phyloP scores from a whole-genome alignment of 2,113 vertebrate species.

The Colossoma macropomum region DNA sequence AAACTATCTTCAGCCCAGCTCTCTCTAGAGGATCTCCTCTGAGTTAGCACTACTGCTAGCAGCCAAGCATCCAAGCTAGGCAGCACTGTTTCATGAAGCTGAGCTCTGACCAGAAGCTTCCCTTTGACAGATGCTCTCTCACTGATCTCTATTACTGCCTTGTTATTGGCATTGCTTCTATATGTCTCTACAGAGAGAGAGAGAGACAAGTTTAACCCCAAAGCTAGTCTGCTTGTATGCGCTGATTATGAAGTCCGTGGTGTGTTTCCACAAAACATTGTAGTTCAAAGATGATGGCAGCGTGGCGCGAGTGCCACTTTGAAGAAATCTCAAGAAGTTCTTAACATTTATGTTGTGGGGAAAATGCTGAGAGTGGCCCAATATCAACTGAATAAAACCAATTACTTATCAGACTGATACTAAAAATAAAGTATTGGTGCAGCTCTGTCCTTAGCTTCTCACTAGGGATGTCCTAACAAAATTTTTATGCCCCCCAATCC shows the following conservation, averaged over 20 bases:
- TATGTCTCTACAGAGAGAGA: not conserved
- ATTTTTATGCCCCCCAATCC: not conserved
- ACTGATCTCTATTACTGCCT: constrained; percentile 31
- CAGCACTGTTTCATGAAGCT: not conserved
- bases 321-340: too few species aligned
- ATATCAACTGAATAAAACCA: too few species aligned
- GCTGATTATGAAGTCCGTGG: constrained; percentile 1
- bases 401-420: too few species aligned
- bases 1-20: constrained; percentile 1
- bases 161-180: constrained; percentile 16
- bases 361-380: too few species aligned
- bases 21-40: not conserved
- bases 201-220: not conserved
- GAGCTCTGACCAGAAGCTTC: constrained; percentile 3
- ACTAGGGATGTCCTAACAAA: not conserved
- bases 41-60: constrained; percentile 5
- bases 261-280: not conserved
- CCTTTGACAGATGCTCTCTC: constrained; percentile 19
- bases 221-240: not conserved
- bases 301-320: too few species aligned
- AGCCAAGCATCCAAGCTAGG: not conserved
- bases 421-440: too few species aligned
- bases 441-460: not conserved
- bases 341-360: too few species aligned
- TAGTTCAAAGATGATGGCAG: not conserved